Evolutionary conservation across 2,797 vertebrate genomes (phyloP).

Genomic region (Pseudomugil tenellus): DNA sequence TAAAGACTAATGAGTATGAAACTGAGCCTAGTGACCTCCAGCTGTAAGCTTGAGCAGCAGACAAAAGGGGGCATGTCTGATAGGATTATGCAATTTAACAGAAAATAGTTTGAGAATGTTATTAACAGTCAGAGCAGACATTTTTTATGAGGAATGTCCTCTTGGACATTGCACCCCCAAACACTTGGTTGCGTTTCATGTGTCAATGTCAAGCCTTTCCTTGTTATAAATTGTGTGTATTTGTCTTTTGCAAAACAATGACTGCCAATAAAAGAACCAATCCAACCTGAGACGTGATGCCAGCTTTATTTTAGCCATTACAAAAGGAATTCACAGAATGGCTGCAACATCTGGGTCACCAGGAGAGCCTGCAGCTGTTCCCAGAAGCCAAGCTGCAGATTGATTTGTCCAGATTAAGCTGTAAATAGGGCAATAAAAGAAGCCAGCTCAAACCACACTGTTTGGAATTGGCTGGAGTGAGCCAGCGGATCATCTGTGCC

Average conservation of each 20-base stretch:
- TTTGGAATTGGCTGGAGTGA: slow-evolving; percentile 38
- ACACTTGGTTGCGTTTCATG: slow-evolving; percentile 41
- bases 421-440: slow-evolving; percentile 36
- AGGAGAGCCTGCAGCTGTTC: slow-evolving; percentile 30
- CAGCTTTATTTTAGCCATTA: slow-evolving; percentile 23
- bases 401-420: slow-evolving; percentile 44
- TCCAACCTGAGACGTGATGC: slow-evolving; percentile 33
- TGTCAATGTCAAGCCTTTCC: slow-evolving; percentile 54
- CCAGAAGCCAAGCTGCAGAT: slow-evolving; percentile 24
- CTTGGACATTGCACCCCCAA: slow-evolving; percentile 18
- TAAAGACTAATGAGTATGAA: slow-evolving; percentile 50
- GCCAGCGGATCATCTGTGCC: slow-evolving; percentile 42
- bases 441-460: slow-evolving; percentile 16
- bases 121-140: slow-evolving; percentile 19
- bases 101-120: slow-evolving; percentile 31
- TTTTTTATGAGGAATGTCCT: slow-evolving; percentile 25
- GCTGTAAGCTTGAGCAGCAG: slow-evolving; percentile 22
- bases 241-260: slow-evolving; percentile 62
- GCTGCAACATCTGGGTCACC: slow-evolving; percentile 26
- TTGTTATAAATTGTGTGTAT: slow-evolving; percentile 59
- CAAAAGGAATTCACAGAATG: not conserved
- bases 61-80: slow-evolving; percentile 26
- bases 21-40: slow-evolving; percentile 43
- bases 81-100: slow-evolving; percentile 32
- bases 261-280: slow-evolving; percentile 76